Evolutionary conservation across 2,888 invertebrate species (phyloP).

Genomic region (Neelides folsomi): DNA sequence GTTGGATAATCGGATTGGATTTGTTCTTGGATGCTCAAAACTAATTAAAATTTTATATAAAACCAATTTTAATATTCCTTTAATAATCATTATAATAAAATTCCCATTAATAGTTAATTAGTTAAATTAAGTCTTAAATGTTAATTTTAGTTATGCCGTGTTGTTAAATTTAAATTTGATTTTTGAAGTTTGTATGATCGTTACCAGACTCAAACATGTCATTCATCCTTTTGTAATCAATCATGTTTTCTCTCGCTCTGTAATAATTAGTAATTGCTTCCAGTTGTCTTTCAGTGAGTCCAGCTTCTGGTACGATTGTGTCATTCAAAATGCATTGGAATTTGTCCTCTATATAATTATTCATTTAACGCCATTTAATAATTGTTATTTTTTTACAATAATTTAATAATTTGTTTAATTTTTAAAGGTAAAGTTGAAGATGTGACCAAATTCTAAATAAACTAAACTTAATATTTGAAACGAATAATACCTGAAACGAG

Average conservation of each 20-base stretch:
- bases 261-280: slow-evolving; percentile 31
- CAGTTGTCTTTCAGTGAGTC: slow-evolving; percentile 27
- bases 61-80: too few relatives aligned
- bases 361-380: too few relatives aligned
- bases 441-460: too few relatives aligned
- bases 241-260: slow-evolving; percentile 28
- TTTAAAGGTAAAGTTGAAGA: too few relatives aligned
- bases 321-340: slow-evolving; percentile 30
- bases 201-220: slow-evolving; percentile 32
- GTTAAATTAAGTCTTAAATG: too few relatives aligned
- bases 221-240: slow-evolving; percentile 31
- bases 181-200: neutral
- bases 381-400: too few relatives aligned
- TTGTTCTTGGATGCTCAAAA: slow-evolving; percentile 31
- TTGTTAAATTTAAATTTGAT: neutral
- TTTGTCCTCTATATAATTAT: slow-evolving; percentile 27
- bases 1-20: slow-evolving; percentile 30
- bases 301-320: slow-evolving; percentile 30
- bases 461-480: neutral
- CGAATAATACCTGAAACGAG: slow-evolving; percentile 20
- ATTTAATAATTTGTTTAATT: too few relatives aligned
- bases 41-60: too few relatives aligned
- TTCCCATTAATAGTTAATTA: too few relatives aligned
- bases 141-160: too few relatives aligned
- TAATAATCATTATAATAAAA: too few relatives aligned